A percentile compares a stretch with the other conserved stretches of the same genome.
These are phyloP conservation scores for Temnothorax longispinosus DNA, from an alignment of 1,140 invertebrate species.

Conservation along the genomic window DNA sequence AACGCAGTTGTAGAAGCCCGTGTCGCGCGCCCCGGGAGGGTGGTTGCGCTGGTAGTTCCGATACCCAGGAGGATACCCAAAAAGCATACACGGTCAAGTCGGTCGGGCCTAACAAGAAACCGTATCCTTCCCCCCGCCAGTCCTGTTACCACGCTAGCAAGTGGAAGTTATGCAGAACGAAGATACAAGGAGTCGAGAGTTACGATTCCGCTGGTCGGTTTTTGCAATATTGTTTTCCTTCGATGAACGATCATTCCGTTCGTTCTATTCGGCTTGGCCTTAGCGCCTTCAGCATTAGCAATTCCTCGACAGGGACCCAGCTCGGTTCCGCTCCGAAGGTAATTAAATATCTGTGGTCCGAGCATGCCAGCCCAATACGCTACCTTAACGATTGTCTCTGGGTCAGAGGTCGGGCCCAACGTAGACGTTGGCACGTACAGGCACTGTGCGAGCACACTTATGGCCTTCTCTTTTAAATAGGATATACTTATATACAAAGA, in stretches of 20 bases:
- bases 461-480: slow-evolving; percentile 23
- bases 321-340: slow-evolving; percentile 69
- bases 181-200: slow-evolving; percentile 21
- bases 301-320: background rate
- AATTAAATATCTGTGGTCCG: slow-evolving; percentile 82
- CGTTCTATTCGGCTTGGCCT: background rate
- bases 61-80: slow-evolving; percentile 46
- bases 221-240: background rate
- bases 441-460: slow-evolving; percentile 33
- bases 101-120: slow-evolving; percentile 40
- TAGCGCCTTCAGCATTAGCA: background rate
- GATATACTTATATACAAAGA: background rate
- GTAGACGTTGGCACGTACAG: background rate
- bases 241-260: background rate
- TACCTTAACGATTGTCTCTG: slow-evolving; percentile 85
- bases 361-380: slow-evolving; percentile 54
- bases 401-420: slow-evolving; percentile 80
- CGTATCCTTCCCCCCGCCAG: background rate
- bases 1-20: slow-evolving; percentile 74
- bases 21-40: slow-evolving; percentile 70
- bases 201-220: slow-evolving; percentile 49
- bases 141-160: background rate
- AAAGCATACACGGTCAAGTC: slow-evolving; percentile 50
- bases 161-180: background rate
- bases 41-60: slow-evolving; percentile 54